Conservation (phyloP, 1,140 invertebrate genomes). For the Halesus radiatus region DNA sequence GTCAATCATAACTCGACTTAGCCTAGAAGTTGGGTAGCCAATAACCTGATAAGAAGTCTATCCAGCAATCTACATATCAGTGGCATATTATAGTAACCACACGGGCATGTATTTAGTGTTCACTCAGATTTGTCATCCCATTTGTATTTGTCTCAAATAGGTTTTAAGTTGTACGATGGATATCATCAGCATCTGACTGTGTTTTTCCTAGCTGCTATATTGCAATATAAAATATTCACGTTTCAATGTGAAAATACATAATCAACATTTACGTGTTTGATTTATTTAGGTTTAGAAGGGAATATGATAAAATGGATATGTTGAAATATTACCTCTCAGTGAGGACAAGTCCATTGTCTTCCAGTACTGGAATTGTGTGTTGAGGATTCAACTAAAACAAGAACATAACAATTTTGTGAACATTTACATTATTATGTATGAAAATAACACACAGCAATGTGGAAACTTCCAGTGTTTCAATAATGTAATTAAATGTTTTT, state of each 20-base stretch:
- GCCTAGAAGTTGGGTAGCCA: background rate
- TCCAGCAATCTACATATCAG: background rate
- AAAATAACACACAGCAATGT: too few species aligned
- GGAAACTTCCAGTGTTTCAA: too few species aligned
- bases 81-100: background rate
- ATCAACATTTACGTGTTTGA: too few species aligned
- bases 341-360: conserved; percentile 75
- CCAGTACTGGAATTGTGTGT: conserved; percentile 74
- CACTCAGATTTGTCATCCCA: too few species aligned
- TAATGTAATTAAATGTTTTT: too few species aligned
- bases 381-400: conserved; percentile 63
- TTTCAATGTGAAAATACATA: too few species aligned
- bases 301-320: too few species aligned
- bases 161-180: background rate
- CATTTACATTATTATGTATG: too few species aligned
- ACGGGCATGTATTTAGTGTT: background rate
- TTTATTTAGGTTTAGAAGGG: too few species aligned
- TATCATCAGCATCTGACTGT: background rate
- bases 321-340: conserved; percentile 72
- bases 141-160: too few species aligned
- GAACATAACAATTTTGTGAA: background rate
- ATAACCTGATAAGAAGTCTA: background rate
- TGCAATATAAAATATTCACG: too few species aligned
- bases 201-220: too few species aligned
- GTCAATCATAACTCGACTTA: background rate